Base-by-base conservation (phyloP, 2,113 vertebrate genomes). In the Sebastes fasciatus region DNA sequence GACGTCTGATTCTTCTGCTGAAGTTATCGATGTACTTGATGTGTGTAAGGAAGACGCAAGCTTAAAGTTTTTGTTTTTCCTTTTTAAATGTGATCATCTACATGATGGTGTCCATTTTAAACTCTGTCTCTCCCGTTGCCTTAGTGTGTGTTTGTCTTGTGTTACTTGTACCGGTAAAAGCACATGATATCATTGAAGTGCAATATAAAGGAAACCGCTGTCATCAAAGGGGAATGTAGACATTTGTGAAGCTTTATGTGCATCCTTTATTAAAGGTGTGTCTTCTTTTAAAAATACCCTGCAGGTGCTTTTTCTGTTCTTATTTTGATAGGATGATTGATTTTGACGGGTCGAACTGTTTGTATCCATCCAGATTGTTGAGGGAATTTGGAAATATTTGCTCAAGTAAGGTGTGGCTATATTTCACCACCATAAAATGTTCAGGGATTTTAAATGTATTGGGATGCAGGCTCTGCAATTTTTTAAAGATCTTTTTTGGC, bases 101-200 rank as follows among this genome's bases (percentile, higher is more conserved):
- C 40, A 61, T 45, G 54, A 63, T 67, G 60, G 43, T 68, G 43
- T 74, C 61, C 17, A 8, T 81, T 76, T 82, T 42, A 40, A 87
- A 74, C 78, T 16, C 23, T 55, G 45, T 84, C 12, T 57, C 80
- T 87, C 62, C 80, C 69, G 84, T 88, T 91, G 82, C 86, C 90
- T 94, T 88, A 77, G 83, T 89, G 85, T 88, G 77, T 92, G 16
- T 80, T 72, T 80, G 54, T 83, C 74, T 46, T 66, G 51, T 87
- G 76, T 75, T 77, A 64, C 54, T 62, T 84, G 82, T 93, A 80
- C 63, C 54, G 51, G 42, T 84, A 63, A 89, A 93, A 92, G 91
- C 92, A 92, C 93, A 94, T 82, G 60, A 74, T 73, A 52, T 58
- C 23, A 12, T 86, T 90, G 6, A 92, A 91, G 83, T 93, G 89